These are phyloP conservation scores for Hypercompe scribonia DNA, from an alignment of 2,888 invertebrate species.

Conservation along the genomic window DNA sequence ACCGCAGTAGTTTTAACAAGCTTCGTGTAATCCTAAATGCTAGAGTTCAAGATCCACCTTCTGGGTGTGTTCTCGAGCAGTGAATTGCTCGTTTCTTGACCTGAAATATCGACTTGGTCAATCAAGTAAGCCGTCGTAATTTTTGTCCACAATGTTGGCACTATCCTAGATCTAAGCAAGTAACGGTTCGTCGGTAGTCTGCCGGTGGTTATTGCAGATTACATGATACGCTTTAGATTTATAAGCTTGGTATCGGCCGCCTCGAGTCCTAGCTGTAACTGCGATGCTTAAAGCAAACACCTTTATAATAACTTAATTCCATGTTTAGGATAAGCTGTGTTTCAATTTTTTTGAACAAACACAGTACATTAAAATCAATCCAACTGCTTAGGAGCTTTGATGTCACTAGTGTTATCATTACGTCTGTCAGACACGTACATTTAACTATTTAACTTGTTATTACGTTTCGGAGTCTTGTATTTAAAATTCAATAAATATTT, in stretches of 20 bases:
- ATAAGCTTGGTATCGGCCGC: constrained; percentile 51
- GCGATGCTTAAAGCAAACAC: constrained; percentile 61
- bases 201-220: constrained; percentile 60
- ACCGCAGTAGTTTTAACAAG: background rate
- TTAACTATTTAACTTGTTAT: no score
- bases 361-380: background rate
- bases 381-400: background rate
- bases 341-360: background rate
- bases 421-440: background rate
- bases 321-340: constrained; percentile 28
- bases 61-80: background rate
- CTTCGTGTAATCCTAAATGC: background rate
- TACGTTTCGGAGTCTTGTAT: no score
- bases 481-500: no score
- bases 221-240: constrained; percentile 65
- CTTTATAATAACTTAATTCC: constrained; percentile 62
- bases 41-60: no score
- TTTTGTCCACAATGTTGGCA: constrained; percentile 37
- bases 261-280: constrained; percentile 50
- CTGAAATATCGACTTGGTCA: background rate
- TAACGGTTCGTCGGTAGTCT: constrained; percentile 56
- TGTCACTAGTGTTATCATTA: background rate
- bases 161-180: constrained; percentile 31
- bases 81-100: background rate
- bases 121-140: constrained; percentile 7